Percentiles rank a stretch among this genome's conserved stretches.
phyloP scores from a whole-genome alignment of 2,797 vertebrate genomes.

The Cirrhinus mrigala region DNA sequence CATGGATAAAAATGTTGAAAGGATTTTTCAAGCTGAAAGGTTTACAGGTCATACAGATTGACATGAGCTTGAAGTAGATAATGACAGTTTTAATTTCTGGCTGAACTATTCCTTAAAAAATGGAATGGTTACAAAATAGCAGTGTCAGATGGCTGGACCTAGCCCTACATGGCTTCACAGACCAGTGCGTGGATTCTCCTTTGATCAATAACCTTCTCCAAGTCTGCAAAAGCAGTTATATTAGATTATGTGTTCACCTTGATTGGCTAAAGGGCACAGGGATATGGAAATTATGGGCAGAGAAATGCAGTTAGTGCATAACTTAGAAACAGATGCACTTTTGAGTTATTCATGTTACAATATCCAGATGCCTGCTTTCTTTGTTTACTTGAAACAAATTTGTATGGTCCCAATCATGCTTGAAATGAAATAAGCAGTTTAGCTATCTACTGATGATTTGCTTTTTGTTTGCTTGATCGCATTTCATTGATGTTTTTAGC shows the following conservation, averaged over 20 bases:
- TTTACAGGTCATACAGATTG: neutral
- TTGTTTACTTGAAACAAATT: conserved; percentile 35
- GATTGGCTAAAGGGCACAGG: neutral
- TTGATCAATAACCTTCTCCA: conserved; percentile 2
- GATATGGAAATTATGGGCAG: conserved; percentile 32
- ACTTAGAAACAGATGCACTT: conserved; percentile 42
- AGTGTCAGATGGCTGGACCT: too few species aligned
- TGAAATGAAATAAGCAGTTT: conserved; percentile 20
- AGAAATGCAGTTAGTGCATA: conserved; percentile 24
- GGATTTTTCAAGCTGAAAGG: neutral
- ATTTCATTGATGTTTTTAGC: neutral
- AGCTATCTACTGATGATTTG: conserved; percentile 14
- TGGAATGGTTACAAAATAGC: neutral
- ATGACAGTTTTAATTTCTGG: neutral
- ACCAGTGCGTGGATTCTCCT: neutral
- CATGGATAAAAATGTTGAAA: neutral
- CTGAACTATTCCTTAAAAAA: too few species aligned
- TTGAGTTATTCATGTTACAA: conserved; percentile 27
- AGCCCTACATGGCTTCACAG: neutral
- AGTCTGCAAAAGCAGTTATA: neutral
- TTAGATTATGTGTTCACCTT: conserved; percentile 45
- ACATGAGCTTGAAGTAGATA: neutral
- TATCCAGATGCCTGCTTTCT: conserved; percentile 12
- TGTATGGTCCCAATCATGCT: conserved; percentile 14
- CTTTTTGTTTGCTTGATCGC: neutral